Evolutionary conservation across 2,113 vertebrate species (phyloP).

Genomic region (Gobius niger): DNA sequence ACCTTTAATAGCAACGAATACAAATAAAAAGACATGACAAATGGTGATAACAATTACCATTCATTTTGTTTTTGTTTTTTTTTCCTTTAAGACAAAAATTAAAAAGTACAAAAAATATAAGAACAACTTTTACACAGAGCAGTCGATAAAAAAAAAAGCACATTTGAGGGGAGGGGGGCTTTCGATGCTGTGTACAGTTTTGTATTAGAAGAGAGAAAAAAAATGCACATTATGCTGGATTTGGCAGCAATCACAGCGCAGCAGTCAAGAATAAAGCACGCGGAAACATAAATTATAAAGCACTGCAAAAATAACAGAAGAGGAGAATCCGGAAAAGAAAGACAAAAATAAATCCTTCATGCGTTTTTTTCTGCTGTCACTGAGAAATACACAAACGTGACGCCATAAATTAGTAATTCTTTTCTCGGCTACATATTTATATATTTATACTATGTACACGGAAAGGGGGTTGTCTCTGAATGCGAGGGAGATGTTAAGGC

Average conservation of each 20-base stretch:
- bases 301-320: slow-evolving; percentile 72
- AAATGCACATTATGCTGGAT: slow-evolving; percentile 63
- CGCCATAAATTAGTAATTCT: slow-evolving; percentile 77
- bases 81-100: slow-evolving; percentile 30
- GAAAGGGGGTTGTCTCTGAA: slow-evolving; percentile 29
- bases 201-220: slow-evolving; percentile 55
- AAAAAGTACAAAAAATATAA: slow-evolving; percentile 44
- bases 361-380: slow-evolving; percentile 59
- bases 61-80: slow-evolving; percentile 4
- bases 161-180: slow-evolving; percentile 49
- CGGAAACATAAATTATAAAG: slow-evolving; percentile 71
- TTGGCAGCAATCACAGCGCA: slow-evolving; percentile 72
- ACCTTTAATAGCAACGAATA: slow-evolving; percentile 79
- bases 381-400: slow-evolving; percentile 74
- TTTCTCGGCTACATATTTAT: slow-evolving; percentile 77
- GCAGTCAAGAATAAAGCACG: slow-evolving; percentile 75
- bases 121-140: slow-evolving; percentile 57
- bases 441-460: slow-evolving; percentile 82
- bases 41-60: slow-evolving; percentile 59
- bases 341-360: slow-evolving; percentile 76
- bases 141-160: slow-evolving; percentile 64
- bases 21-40: slow-evolving; percentile 69
- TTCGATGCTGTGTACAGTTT: slow-evolving; percentile 59
- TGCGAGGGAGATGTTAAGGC: slow-evolving; percentile 71
- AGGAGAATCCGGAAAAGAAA: slow-evolving; percentile 59